A percentile compares a stretch with the other conserved stretches of the same genome.
These are phyloP conservation scores for Deroptyus accipitrinus DNA, from an alignment of 2,113 vertebrate genomes.

Conservation along the genomic window DNA sequence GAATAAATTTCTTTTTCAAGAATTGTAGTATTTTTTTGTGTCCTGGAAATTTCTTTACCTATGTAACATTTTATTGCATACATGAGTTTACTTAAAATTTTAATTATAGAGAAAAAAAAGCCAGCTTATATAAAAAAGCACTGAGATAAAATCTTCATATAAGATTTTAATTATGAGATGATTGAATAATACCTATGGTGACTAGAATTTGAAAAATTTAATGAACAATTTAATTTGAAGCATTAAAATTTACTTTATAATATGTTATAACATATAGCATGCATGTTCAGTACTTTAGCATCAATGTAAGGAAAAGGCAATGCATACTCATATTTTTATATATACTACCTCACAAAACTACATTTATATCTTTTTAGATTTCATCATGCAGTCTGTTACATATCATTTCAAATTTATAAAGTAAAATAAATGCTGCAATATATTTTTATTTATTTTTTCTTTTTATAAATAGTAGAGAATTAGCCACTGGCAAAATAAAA, in stretches of 20 bases:
- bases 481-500: neutral
- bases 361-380: neutral
- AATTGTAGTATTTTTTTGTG: neutral
- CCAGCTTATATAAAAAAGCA: neutral
- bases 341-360: neutral
- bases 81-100: neutral
- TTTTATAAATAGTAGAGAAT: neutral
- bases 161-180: neutral
- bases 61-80: neutral
- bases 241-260: neutral
- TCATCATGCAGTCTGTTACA: neutral
- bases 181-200: neutral
- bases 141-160: neutral
- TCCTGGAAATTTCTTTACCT: neutral
- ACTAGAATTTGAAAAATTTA: neutral
- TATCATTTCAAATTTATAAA: neutral
- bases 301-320: neutral
- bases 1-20: neutral
- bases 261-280: neutral
- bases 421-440: neutral
- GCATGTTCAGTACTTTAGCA: neutral
- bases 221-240: too few relatives aligned
- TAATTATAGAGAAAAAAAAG: neutral
- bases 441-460: neutral
- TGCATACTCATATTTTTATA: neutral